phyloP scores from a whole-genome alignment of 1,140 invertebrate genomes.

The Achatina immaculata region DNA sequence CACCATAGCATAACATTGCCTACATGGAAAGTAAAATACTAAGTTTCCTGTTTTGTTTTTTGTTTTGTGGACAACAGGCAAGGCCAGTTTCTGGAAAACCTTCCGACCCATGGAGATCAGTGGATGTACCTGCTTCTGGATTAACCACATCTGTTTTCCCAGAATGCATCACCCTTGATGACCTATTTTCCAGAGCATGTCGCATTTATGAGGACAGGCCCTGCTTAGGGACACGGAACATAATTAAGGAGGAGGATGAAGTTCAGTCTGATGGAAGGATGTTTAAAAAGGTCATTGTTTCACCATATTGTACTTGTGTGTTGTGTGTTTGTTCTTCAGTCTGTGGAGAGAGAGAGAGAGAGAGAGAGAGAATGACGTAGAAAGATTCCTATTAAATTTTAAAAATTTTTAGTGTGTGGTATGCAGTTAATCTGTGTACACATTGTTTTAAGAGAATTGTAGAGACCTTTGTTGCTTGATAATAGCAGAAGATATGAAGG shows the following conservation, averaged over 20 bases:
- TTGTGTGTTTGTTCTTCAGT: background rate
- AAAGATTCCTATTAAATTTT: no score
- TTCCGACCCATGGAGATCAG: slow-evolving; percentile 59
- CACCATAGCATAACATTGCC: background rate
- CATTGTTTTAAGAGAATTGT: no score
- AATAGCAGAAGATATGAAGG: no score
- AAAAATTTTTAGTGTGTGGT: no score
- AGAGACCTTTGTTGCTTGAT: no score
- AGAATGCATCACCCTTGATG: slow-evolving; percentile 88
- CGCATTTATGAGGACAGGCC: slow-evolving; percentile 78
- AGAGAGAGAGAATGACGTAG: no score
- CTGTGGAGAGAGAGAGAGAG: no score
- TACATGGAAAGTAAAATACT: background rate
- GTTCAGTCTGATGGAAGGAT: slow-evolving; percentile 91
- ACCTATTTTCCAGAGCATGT: slow-evolving; percentile 83
- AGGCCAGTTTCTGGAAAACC: slow-evolving; percentile 47
- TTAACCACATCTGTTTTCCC: slow-evolving; percentile 70
- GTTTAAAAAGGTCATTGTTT: slow-evolving; percentile 92
- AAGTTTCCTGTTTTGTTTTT: background rate
- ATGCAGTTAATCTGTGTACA: no score
- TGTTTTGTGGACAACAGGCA: slow-evolving; percentile 45
- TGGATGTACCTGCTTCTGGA: slow-evolving; percentile 51
- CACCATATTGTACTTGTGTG: background rate
- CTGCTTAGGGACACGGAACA: slow-evolving; percentile 91
- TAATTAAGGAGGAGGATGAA: slow-evolving; percentile 94